phyloP scores from a whole-genome alignment of 2,888 invertebrate genomes.

The Dastarcus helophoroides region DNA sequence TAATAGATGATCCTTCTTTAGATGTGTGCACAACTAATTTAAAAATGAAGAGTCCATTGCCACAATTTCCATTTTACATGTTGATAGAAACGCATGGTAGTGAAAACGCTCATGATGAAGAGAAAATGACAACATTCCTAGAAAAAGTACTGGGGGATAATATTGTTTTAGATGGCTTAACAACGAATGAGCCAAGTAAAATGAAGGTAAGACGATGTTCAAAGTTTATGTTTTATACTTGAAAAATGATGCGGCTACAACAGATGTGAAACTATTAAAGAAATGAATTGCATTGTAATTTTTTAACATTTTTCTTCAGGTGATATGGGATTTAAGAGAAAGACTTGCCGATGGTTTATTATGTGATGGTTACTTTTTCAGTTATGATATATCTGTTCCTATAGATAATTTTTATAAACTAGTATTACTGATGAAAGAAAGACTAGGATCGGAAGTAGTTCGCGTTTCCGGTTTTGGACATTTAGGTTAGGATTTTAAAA shows the following conservation, averaged over 20 bases:
- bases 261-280: no score
- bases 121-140: slow-evolving; percentile 72
- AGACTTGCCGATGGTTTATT: slow-evolving; percentile 66
- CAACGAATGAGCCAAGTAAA: slow-evolving; percentile 73
- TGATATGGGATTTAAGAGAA: slow-evolving; percentile 81
- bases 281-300: no score
- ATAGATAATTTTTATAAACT: slow-evolving; percentile 71
- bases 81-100: slow-evolving; percentile 84
- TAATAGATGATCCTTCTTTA: slow-evolving; percentile 73
- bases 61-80: slow-evolving; percentile 69
- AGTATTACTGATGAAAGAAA: slow-evolving; percentile 57
- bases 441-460: slow-evolving; percentile 49
- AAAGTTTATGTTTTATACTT: no score
- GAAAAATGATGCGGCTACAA: no score
- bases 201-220: slow-evolving; percentile 60
- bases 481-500: slow-evolving; percentile 62
- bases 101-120: slow-evolving; percentile 70
- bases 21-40: slow-evolving; percentile 52
- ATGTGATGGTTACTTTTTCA: slow-evolving; percentile 79
- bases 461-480: slow-evolving; percentile 86
- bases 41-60: slow-evolving; percentile 49
- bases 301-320: no score
- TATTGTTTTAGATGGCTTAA: slow-evolving; percentile 69
- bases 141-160: slow-evolving; percentile 59
- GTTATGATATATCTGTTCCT: slow-evolving; percentile 92